Evolutionary conservation across 1,140 invertebrate genomes (phyloP), one percentile per base, ranked within the genome.

Genomic region (Leguminivora glycinivorella): DNA sequence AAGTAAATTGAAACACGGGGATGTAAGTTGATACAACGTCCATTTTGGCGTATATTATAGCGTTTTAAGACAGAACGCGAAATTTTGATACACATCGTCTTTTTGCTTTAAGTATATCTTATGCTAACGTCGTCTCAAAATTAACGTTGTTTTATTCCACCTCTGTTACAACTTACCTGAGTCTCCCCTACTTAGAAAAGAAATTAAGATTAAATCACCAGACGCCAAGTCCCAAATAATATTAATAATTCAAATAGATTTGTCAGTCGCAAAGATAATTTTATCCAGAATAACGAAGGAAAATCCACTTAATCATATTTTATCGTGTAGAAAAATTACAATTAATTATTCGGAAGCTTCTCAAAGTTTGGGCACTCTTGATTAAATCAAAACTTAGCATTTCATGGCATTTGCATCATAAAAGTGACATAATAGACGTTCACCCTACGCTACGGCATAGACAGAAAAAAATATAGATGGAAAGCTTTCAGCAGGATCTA

Each of bases 381-480:
- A 40, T 34, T 10, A 60, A 38, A 66, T 66, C 63, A 70, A 67
- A 71, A 67, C 43, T 56, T 56, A 47, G 63, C 31, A 63, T 71
- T 71, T 67, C 63, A 67, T 24, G 34, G 70, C 40, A 71, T 71
- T 67, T 71, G 70, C 63, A 67, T 71, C 66, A 71, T 70, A 66
- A 71, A 71, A 71, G 63, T 68, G 70, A 34, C 70, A 56, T 71
- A 71, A 71, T 67, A 67, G 70, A 68, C 40, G 19, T 43, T 71
- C 58, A 40, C 43, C 29, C 24, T n/a, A 43, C n/a, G n/a, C n/a
- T n/a, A n/a, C n/a, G n/a, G n/a, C n/a, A n/a, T n/a, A n/a, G n/a
- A n/a, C n/a, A n/a, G n/a, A n/a, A n/a, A n/a, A n/a, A n/a, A n/a
- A n/a, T n/a, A n/a, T n/a, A n/a, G n/a, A n/a, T n/a, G n/a, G n/a